Evolutionary conservation across 2,113 vertebrate genomes (phyloP).

Genomic region (Bubo bubo): DNA sequence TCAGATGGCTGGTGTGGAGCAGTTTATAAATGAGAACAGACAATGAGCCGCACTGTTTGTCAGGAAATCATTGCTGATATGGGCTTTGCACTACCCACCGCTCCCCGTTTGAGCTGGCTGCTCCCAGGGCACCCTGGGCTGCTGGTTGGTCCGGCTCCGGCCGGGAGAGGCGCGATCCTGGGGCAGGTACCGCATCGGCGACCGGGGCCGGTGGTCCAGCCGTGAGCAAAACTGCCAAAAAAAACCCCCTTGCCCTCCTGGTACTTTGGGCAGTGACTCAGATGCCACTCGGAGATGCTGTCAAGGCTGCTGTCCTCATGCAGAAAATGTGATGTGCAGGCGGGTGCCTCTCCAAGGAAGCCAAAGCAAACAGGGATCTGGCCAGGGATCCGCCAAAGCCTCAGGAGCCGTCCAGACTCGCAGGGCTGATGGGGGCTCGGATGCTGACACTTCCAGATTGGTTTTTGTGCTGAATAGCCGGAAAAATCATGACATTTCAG

Average conservation of each 20-base stretch:
- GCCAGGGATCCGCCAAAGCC: accelerated
- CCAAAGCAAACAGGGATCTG: accelerated
- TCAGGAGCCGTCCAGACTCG: not conserved
- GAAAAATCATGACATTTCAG: conserved; percentile 25
- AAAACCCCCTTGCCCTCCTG: accelerated
- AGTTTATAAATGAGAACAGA: conserved; percentile 75
- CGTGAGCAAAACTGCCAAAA: not conserved
- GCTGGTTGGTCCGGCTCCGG: accelerated
- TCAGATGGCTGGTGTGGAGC: conserved; percentile 74
- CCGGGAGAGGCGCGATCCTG: accelerated
- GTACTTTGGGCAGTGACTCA: not conserved
- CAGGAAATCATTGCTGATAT: conserved; percentile 71
- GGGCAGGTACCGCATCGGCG: accelerated
- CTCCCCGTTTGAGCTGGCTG: conserved; percentile 5
- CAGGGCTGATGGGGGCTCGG: not conserved
- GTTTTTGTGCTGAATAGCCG: not conserved
- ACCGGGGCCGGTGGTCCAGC: accelerated
- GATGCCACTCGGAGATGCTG: not conserved
- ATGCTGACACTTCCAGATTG: not conserved
- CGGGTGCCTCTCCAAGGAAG: not conserved
- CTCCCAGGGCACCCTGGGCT: not conserved
- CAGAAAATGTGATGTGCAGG: not conserved
- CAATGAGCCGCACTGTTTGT: conserved; percentile 74
- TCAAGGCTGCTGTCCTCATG: not conserved
- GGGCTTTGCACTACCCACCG: conserved; percentile 25